Evolutionary conservation across 2,797 vertebrate species (phyloP).

Genomic region (Paratrypauchen microcephalus): DNA sequence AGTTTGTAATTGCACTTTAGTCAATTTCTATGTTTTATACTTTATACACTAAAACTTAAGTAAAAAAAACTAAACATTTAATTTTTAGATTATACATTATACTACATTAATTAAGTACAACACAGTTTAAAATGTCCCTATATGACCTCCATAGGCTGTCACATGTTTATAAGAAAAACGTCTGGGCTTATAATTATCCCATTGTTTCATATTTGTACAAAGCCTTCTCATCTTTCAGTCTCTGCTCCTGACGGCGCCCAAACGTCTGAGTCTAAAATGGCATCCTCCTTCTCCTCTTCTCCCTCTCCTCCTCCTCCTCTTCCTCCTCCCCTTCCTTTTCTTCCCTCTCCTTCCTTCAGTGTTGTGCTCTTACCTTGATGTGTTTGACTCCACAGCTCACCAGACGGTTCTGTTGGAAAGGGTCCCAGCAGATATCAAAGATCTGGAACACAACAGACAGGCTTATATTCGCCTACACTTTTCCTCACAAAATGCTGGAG

Average conservation of each 20-base stretch:
- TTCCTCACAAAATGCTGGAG: neutral
- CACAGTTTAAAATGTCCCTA: neutral
- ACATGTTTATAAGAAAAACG: neutral
- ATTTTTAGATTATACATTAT: no score
- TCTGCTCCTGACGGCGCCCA: neutral
- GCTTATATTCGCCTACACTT: neutral
- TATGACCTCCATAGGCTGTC: neutral
- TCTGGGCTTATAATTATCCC: neutral
- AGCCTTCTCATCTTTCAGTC: neutral
- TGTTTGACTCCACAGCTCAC: conserved; percentile 98
- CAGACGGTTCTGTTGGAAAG: conserved; percentile 86
- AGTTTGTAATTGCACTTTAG: no score
- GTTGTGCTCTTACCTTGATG: conserved; percentile 87
- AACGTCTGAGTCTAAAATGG: neutral
- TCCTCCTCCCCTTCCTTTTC: neutral
- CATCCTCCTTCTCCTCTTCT: neutral
- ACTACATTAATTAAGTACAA: no score
- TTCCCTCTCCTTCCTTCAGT: no score
- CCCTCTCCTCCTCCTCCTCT: neutral
- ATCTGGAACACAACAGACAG: conserved; percentile 78
- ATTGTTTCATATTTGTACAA: neutral
- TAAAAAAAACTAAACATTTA: no score
- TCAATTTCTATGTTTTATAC: no score
- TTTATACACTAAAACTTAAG: no score
- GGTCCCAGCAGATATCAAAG: conserved; percentile 97